Percentiles rank a stretch among this genome's conserved stretches.
Conservation (phyloP, 2,888 invertebrate genomes). For the Hypselothyrea guttata region DNA sequence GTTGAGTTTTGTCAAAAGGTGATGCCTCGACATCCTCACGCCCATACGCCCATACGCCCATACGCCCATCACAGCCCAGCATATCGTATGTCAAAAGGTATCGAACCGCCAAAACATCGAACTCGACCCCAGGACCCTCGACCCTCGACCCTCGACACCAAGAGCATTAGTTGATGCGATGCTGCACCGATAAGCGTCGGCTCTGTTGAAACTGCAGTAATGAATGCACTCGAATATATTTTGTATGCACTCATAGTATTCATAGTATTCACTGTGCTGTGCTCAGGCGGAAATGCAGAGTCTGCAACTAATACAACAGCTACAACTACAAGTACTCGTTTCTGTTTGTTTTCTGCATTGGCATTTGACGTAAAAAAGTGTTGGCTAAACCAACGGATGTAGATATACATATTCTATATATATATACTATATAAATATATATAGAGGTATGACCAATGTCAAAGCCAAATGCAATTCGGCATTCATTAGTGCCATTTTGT, state of each 20-base stretch:
- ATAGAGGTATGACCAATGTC: background rate
- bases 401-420: too few relatives aligned
- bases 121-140: too few relatives aligned
- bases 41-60: conserved; percentile 16
- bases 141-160: background rate
- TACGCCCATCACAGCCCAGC: background rate
- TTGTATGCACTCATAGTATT: background rate
- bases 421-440: background rate
- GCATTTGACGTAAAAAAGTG: background rate
- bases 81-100: background rate
- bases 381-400: conserved; percentile 8
- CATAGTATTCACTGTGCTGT: too few relatives aligned
- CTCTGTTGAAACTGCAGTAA: conserved; percentile 1
- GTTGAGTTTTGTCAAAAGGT: conserved; percentile 49
- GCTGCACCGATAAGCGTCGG: background rate
- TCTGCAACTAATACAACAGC: conserved; percentile 12
- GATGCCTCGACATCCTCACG: conserved; percentile 42
- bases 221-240: background rate
- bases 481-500: conserved; percentile 19
- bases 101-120: background rate
- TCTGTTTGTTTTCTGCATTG: too few relatives aligned
- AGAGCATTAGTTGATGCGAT: too few relatives aligned
- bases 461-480: background rate
- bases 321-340: conserved; percentile 24
- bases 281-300: conserved; percentile 8